Conservation (phyloP, 1,140 invertebrate genomes). For the Ptiloglossa arizonensis region DNA sequence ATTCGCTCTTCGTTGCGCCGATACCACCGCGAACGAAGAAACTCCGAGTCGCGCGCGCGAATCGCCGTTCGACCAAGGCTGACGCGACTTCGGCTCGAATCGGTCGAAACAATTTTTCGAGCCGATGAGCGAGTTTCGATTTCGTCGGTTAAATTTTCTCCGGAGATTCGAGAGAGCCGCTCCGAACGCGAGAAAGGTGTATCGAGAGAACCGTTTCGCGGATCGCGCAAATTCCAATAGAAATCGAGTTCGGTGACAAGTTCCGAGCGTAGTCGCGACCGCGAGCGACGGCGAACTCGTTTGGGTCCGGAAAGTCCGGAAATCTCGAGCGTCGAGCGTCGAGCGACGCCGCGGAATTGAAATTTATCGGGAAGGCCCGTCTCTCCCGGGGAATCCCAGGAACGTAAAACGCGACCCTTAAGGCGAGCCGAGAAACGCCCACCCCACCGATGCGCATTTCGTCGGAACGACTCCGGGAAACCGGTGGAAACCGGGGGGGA, state of each 20-base stretch:
- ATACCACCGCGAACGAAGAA: constrained; percentile 42
- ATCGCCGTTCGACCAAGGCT: too few species aligned
- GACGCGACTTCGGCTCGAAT: too few species aligned
- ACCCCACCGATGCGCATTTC: constrained; percentile 61
- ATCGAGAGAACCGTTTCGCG: too few species aligned
- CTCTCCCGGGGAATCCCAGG: constrained; percentile 28
- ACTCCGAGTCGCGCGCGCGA: constrained; percentile 3
- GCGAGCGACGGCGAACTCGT: neutral
- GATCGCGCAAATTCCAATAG: neutral
- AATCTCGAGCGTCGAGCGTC: constrained; percentile 31
- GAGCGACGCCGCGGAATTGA: constrained; percentile 32
- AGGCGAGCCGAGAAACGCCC: constrained; percentile 31
- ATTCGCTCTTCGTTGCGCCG: constrained; percentile 17
- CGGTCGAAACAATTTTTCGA: too few species aligned
- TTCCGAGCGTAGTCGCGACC: neutral
- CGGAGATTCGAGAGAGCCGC: too few species aligned
- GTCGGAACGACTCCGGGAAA: constrained; percentile 41
- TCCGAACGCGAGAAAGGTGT: too few species aligned
- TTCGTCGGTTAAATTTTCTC: too few species aligned
- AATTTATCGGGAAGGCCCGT: constrained; percentile 35
- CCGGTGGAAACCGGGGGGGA: too few species aligned
- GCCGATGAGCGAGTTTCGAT: too few species aligned
- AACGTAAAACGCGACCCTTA: constrained; percentile 38
- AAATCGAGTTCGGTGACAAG: neutral
- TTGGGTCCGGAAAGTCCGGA: neutral